Evolutionary conservation across 2,888 invertebrate species (phyloP).

Genomic region (Dryadula phaetusa): DNA sequence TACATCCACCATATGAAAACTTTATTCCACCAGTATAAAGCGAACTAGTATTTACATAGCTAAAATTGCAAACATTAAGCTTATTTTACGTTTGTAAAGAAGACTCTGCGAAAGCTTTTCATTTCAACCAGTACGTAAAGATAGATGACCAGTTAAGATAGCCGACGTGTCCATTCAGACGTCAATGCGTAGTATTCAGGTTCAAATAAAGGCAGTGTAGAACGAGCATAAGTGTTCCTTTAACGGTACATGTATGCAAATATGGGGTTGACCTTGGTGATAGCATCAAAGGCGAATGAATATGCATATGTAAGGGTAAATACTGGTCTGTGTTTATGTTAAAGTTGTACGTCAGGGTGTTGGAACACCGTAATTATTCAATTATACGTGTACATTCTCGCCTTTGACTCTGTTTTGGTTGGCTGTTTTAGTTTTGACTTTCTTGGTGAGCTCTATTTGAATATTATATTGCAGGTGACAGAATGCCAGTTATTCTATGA

Average conservation of each 20-base stretch:
- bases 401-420: conserved; percentile 17
- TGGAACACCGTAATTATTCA: conserved; percentile 15
- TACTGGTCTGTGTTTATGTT: conserved; percentile 13
- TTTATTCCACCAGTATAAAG: neutral
- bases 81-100: conserved; percentile 16
- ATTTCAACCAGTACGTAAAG: conserved; percentile 12
- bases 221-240: conserved; percentile 34
- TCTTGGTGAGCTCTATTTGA: conserved; percentile 5
- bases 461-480: neutral
- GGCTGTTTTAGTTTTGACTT: neutral
- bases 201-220: conserved; percentile 30
- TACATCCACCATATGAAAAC: neutral
- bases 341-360: conserved; percentile 7
- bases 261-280: conserved; percentile 40
- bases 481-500: neutral
- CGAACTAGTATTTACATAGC: conserved; percentile 10
- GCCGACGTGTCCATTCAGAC: conserved; percentile 29
- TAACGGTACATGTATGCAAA: conserved; percentile 34
- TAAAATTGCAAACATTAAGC: conserved; percentile 18
- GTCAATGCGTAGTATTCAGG: conserved; percentile 20
- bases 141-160: conserved; percentile 35
- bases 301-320: conserved; percentile 29
- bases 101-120: conserved; percentile 11
- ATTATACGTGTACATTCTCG: neutral
- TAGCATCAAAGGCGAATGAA: conserved; percentile 37